phyloP scores from a whole-genome alignment of 92 coral and sea anemone species.

The Bergia puertoricense region DNA sequence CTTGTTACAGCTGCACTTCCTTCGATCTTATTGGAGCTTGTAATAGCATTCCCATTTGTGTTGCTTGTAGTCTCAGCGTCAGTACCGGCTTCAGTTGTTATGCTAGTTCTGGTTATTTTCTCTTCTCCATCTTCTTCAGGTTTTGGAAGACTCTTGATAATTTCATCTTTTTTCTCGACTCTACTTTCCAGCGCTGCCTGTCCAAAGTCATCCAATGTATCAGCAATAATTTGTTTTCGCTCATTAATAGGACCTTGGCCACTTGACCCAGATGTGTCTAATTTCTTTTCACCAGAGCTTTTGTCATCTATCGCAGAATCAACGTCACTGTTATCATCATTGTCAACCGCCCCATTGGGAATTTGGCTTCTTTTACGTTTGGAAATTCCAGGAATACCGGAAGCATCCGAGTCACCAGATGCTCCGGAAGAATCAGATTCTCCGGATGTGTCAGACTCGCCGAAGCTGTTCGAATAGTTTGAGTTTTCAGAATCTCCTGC shows the following conservation, averaged over 20 bases:
- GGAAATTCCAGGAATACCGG: background rate
- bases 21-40: constrained; percentile 24
- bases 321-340: background rate
- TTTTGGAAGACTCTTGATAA: constrained; percentile 64
- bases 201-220: constrained; percentile 74
- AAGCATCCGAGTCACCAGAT: background rate
- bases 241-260: constrained; percentile 7
- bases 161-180: constrained; percentile 76
- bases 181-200: constrained; percentile 65
- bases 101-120: constrained; percentile 4
- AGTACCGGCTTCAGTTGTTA: background rate
- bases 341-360: background rate
- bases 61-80: constrained; percentile 34
- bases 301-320: background rate
- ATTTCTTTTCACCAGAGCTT: constrained; percentile 21
- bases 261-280: background rate
- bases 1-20: background rate
- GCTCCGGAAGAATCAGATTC: constrained; percentile 16
- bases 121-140: constrained; percentile 32
- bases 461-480: constrained; percentile 44
- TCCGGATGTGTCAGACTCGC: constrained; percentile 48
- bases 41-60: constrained; percentile 11
- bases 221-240: constrained; percentile 67
- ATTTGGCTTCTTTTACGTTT: constrained; percentile 27
- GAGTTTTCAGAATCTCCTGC: constrained; percentile 17